Conservation (phyloP, 2,113 vertebrate genomes). For the Heterocephalus glaber region DNA sequence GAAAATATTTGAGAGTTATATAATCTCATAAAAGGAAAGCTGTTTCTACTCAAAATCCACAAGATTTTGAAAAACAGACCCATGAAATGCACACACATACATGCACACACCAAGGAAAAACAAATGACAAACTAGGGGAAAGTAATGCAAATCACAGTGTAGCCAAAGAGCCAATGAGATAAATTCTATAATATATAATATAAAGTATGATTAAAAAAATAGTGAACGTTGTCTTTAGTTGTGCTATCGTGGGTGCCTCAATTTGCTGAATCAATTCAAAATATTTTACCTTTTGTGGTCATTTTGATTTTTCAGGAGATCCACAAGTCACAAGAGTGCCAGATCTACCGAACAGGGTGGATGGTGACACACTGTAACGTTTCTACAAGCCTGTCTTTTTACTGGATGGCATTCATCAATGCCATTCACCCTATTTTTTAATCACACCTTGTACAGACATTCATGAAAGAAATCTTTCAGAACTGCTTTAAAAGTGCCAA, state of each 20-base stretch:
- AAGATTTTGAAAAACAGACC: neutral
- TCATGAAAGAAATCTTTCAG: neutral
- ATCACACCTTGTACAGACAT: neutral
- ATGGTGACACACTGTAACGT: neutral
- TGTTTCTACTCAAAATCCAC: slow-evolving; percentile 13
- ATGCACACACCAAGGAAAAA: neutral
- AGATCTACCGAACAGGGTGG: neutral
- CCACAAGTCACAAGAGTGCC: neutral
- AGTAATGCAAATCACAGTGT: neutral
- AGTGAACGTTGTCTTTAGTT: neutral
- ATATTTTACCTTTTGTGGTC: neutral
- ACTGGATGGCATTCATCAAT: neutral
- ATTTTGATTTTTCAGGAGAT: neutral
- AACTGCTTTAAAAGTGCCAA: neutral
- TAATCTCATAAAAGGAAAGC: neutral
- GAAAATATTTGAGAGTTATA: neutral
- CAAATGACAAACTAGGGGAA: neutral
- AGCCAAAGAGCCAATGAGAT: neutral
- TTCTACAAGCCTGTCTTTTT: neutral
- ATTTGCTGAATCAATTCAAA: neutral
- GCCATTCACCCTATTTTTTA: neutral
- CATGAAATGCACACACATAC: neutral
- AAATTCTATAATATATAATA: neutral
- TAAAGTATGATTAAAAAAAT: neutral
- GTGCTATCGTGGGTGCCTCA: neutral